These are phyloP conservation scores for Lypha dubia DNA, from an alignment of 2,888 invertebrate genomes.

Conservation along the genomic window DNA sequence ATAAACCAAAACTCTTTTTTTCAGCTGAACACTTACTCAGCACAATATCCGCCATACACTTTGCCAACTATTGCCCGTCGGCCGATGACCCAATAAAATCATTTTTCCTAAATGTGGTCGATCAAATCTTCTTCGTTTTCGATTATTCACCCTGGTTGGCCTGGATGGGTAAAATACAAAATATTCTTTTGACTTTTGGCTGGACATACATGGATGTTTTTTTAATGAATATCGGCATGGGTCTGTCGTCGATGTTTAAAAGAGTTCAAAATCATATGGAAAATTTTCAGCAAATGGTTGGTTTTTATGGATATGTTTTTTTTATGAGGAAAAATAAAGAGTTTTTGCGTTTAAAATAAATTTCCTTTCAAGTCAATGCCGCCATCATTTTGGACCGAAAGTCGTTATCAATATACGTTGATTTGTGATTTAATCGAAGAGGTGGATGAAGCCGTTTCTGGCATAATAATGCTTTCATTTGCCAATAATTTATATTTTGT, in stretches of 20 bases:
- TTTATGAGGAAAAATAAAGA: no score
- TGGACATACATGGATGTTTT: slow-evolving; percentile 91
- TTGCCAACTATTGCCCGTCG: slow-evolving; percentile 78
- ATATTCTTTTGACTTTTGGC: slow-evolving; percentile 87
- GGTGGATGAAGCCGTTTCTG: slow-evolving; percentile 84
- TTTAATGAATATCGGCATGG: slow-evolving; percentile 88
- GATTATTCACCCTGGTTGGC: slow-evolving; percentile 79
- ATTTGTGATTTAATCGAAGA: slow-evolving; percentile 84
- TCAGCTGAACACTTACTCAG: slow-evolving; percentile 81
- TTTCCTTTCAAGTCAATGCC: slow-evolving; percentile 75
- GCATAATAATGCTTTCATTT: slow-evolving; percentile 84
- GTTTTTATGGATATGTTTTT: slow-evolving; percentile 10
- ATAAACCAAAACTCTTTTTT: not conserved
- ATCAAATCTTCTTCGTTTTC: slow-evolving; percentile 78
- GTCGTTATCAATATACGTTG: slow-evolving; percentile 84
- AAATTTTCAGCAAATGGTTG: slow-evolving; percentile 83
- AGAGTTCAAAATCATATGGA: slow-evolving; percentile 85
- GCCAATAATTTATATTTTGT: slow-evolving; percentile 86
- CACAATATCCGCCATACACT: slow-evolving; percentile 79
- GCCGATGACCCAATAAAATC: slow-evolving; percentile 79
- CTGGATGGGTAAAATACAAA: slow-evolving; percentile 82
- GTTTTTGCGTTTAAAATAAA: not conserved
- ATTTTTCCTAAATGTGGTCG: slow-evolving; percentile 75
- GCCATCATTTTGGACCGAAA: slow-evolving; percentile 84
- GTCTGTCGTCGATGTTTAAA: slow-evolving; percentile 86